Evolutionary conservation across 2,797 vertebrate genomes (phyloP), one percentile per base, ranked within the genome.

Genomic region (Eremophila alpestris): DNA sequence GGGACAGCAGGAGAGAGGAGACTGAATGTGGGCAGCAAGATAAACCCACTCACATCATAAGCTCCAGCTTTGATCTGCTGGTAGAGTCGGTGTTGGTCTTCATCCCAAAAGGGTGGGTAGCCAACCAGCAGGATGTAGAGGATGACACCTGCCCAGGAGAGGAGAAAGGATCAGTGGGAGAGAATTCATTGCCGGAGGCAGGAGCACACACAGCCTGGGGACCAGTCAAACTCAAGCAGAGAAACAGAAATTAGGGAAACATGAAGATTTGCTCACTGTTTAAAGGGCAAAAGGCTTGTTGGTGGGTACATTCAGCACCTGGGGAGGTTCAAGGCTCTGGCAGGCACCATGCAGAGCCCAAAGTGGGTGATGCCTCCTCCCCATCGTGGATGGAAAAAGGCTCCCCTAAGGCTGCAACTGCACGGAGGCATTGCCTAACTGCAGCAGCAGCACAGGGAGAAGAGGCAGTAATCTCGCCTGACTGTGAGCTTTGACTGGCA

Each of bases 11-110:
- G 34, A 81, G 16, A 60, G 16, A 27, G 16, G 32, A 82, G 22
- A 34, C 29, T 10, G 40, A 71, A 64, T 58, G 11, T 23, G 24
- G 46, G 10, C 30, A 89, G 73, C 60, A 94, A 32, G 49, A 83
- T 70, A 83, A 78, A 84, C 29, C 87, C 58, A 98, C 99, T 98
- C 97, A 99, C 99, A 93, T 99, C 99, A 21, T 99, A 99, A 84
- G 99, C 99, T 38, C 99, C 99, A n/a, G 99, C 99, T 98, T 99
- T 99, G 98, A 99, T 99, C 97, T 99, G 99, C 98, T 99, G 99
- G 95, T 99, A 99, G 43, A 99, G 98, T 92, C 99, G 98, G 96
- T 99, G 99, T 82, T 99, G 99, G 90, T 99, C 99, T 97, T 99
- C 99, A 97, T 99, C 99, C 99, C 99, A 99, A 96, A 99, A 99